Base-by-base conservation (phyloP, 1,140 invertebrate species). In the Wiebesia pumilae region DNA sequence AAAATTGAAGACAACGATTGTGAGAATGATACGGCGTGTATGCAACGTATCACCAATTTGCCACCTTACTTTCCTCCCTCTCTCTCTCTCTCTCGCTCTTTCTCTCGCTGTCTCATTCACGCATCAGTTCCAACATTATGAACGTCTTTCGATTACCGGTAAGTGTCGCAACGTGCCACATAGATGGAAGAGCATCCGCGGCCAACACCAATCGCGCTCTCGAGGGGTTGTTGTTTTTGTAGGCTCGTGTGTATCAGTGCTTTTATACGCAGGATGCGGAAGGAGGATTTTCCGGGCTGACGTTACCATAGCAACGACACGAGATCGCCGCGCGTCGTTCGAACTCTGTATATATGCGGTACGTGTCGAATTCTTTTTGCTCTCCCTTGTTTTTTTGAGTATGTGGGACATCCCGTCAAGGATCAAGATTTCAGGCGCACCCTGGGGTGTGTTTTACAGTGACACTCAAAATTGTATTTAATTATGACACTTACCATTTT, bases 271-370 rank as follows among this genome's bases (percentile, higher is more conserved):
- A 3, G 0, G 2, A 0, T 12, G n/a, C 1, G n/a, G 38, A 43
- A 43, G 69, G 27, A 77, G 71, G 30, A 83, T 83, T 77, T 83
- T 77, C 82, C 30, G 27, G 51, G 69, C 38, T 51, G 16, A 40
- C 24, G 71, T 83, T 77, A 71, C 71, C 54, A 83, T 83, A 51
- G 71, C 3, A 19, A 75, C 82, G 47, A 54, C 38, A 62, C 82
- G 47, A 27, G 12, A 1, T n/a, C 24, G 77, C 33, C 19, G 43
- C 43, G 43, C 43, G 43, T 47, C 33, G 10, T 40, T 19, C 40
- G 38, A n/a, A 19, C 43, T 30, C 14, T n/a, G 38, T 27, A 27
- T 51, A 19, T 30, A 2, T 27, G 43, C 10, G 75, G 0, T 35
- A 51, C 77, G 0, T 7, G n/a, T 4, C 51, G 77, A 33, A 51